phyloP scores from a whole-genome alignment of 2,113 vertebrate species.

The Petaurus breviceps region DNA sequence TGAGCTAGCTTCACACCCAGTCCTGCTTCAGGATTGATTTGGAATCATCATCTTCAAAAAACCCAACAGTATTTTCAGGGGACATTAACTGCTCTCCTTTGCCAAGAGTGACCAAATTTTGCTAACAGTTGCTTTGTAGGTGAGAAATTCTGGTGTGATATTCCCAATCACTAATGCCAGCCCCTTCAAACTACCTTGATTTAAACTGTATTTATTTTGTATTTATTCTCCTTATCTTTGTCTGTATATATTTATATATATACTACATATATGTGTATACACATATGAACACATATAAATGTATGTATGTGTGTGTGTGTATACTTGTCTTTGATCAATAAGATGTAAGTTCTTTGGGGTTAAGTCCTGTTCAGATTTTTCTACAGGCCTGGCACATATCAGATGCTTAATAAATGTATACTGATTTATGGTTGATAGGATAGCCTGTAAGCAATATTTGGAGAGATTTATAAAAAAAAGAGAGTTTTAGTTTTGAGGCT shows the following conservation, averaged over 20 bases:
- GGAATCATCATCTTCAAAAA: slow-evolving; percentile 16
- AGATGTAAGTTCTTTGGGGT: background rate
- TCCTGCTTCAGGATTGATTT: background rate
- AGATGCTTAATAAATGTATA: background rate
- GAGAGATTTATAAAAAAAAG: background rate
- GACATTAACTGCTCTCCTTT: slow-evolving; percentile 32
- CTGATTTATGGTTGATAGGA: background rate
- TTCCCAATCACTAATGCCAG: background rate
- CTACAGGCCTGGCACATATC: background rate
- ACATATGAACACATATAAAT: background rate
- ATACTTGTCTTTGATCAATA: background rate
- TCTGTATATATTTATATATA: background rate
- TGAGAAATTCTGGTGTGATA: background rate
- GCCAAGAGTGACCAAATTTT: slow-evolving; percentile 15
- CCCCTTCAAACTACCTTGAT: background rate
- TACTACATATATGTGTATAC: no score
- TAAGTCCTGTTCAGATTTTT: background rate
- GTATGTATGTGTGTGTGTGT: background rate
- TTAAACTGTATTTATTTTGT: background rate
- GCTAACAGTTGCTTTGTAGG: background rate
- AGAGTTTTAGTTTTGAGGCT: background rate
- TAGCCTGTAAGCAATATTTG: background rate
- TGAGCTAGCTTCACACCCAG: background rate
- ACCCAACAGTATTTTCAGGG: slow-evolving; percentile 5
- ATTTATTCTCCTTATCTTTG: background rate